These are phyloP conservation scores for Marmota monax DNA, from an alignment of 2,113 vertebrate species.

Conservation along the genomic window DNA sequence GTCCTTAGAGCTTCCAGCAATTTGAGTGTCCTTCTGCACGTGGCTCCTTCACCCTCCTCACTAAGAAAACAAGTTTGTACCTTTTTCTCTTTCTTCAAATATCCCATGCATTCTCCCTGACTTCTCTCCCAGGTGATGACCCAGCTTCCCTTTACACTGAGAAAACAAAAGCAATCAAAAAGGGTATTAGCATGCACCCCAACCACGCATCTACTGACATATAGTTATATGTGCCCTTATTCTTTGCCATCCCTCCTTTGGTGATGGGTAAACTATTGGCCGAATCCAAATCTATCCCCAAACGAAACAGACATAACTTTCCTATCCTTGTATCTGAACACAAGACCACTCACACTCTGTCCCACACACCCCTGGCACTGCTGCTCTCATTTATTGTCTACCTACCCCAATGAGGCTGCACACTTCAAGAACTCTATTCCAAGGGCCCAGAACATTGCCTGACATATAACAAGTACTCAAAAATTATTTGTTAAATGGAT, in stretches of 20 bases:
- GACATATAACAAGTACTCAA: background rate
- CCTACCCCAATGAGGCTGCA: background rate
- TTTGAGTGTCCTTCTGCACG: background rate
- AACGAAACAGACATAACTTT: too few species aligned
- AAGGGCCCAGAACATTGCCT: background rate
- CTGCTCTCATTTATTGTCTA: background rate
- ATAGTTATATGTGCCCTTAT: rapidly evolving
- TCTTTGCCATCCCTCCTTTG: background rate
- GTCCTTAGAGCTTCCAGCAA: background rate
- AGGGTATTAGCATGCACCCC: background rate
- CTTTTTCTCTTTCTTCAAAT: background rate
- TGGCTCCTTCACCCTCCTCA: background rate
- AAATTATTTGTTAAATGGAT: background rate
- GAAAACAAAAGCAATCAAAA: conserved; percentile 13
- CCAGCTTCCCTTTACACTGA: conserved; percentile 5
- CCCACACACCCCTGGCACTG: background rate
- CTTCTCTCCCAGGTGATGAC: background rate
- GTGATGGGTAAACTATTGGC: background rate
- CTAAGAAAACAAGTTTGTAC: background rate
- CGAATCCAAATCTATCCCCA: background rate
- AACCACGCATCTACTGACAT: background rate
- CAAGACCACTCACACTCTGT: background rate
- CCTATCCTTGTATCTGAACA: too few species aligned
- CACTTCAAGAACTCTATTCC: background rate
- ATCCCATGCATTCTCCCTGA: background rate